Evolutionary conservation across 1,140 invertebrate species (phyloP), one percentile per base, ranked within the genome.

Genomic region (Meloidogyne floridensis): DNA sequence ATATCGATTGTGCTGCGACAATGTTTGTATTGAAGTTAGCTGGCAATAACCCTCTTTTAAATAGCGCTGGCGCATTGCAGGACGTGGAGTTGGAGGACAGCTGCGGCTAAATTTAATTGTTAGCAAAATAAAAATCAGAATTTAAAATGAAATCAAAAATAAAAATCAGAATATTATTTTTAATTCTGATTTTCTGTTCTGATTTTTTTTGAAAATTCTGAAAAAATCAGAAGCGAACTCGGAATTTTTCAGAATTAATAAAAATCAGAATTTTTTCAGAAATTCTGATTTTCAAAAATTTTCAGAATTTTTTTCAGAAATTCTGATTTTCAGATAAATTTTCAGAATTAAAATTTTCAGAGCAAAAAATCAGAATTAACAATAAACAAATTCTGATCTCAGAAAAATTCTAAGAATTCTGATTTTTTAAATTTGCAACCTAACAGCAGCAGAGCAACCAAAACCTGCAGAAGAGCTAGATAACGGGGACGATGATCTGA

Each of bases 1-100:
- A 47, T 79, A 79, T 15, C 77, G 65, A 72, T 79, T 69, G 20
- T 79, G 77, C 15, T 79, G 77, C 3, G 77, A 69, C 18, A 79
- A 47, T 20, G 77, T 65, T 18, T 53, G 42, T 54, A 79, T 79
- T 18, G 77, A 79, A 51, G 77, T 79, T 10, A 79, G 77, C 59
- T 79, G 65, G 47, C 77, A 79, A 11, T 69, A 51, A 11, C 77
- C 77, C 18, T 79, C 77, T 20, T 79, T 65, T 53, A 79, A 42
- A 71, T 79, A 79, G 9, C 65, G 77, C 13, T 72, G 77, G 11
- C 8, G 18, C 4, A 74, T 51, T 71, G 59, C 4, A n/a, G 77
- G 59, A 71, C 77, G 77, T 15, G 47, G 76, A n/a, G 51, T 56
- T 20, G 32, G 59, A n/a, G 54, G 76, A 56, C 76, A 79, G n/a